Evolutionary conservation across 37 sponge, comb jelly and placozoan genomes (phyloP), one percentile per base, ranked within the genome.

Genomic region (Halichondria panicea): DNA sequence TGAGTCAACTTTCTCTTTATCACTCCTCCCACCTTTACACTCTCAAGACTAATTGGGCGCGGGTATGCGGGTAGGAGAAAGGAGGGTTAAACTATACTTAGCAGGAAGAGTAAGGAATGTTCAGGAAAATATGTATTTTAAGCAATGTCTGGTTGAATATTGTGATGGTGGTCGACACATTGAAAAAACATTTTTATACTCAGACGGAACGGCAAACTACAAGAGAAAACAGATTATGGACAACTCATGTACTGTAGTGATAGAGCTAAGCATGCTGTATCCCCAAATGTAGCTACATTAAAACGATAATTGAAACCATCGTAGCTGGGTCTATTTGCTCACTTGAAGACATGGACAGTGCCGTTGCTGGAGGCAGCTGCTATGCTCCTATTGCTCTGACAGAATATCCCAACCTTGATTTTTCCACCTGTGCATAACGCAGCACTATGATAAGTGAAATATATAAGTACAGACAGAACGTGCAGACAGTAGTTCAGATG

Each of bases 291-390:
- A 18, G 52, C 52, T 18, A 18, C 15, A 48, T 48, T 48, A 15
- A 18, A 48, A 18, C 15, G 15, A 48, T 48, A 15, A 15, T 48
- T 18, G 15, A 48, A 15, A 11, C 15, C 13, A 18, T 18, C 13
- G 52, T 15, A 48, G 11, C 52, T 48, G 52, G 52, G 52, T 48
- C 52, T 18, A 18, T 48, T 48, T 48, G 21, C 74, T 85, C 43
- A 88, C 88, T 39, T 75, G 59, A 71, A 77, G 8, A 88, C 65
- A 27, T 76, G 70, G 27, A 88, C 38, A 3, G 55, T 45, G 27
- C 88, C 88, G 32, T 81, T 82, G 77, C 52, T 76, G 65, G 88
- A 75, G 2, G 88, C 82, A 55, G 78, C 63, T 7, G 78, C 88
- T 18, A 87, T 76, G 30, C 64, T 69, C 25, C 21, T 52, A 35